Percentiles rank a stretch among this genome's conserved stretches.
Evolutionary conservation across 2,797 vertebrate genomes (phyloP).

Genomic region (Liparis tanakae): DNA sequence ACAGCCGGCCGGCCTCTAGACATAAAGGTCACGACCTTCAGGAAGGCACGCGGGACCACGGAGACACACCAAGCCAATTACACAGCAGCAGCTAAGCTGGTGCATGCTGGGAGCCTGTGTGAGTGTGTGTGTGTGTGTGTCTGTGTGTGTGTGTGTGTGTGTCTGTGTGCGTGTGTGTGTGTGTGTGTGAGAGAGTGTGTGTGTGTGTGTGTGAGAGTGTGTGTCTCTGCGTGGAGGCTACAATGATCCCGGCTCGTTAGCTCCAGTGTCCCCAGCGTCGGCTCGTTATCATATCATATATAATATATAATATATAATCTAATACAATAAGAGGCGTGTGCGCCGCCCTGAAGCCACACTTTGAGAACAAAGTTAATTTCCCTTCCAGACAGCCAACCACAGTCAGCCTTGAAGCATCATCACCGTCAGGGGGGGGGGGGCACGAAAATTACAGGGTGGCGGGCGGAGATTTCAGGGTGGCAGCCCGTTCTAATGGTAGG

Average conservation of each 20-base stretch:
- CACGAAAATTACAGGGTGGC: too few species aligned
- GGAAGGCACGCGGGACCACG: conserved; percentile 69
- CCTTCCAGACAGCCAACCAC: conserved; percentile 57
- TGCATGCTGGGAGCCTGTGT: conserved; percentile 61
- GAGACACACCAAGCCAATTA: conserved; percentile 81
- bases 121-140: conserved; percentile 21
- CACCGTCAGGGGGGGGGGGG: too few species aligned
- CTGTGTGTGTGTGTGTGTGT: conserved; percentile 14
- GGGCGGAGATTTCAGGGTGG: too few species aligned
- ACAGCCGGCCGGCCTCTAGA: conserved; percentile 64
- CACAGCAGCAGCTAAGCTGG: conserved; percentile 67
- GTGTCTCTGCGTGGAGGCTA: conserved; percentile 67
- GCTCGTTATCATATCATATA: conserved; percentile 81
- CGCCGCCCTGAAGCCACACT: too few species aligned
- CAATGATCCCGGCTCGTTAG: conserved; percentile 80
- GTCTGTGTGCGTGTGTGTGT: conserved; percentile 21
- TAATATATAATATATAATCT: too few species aligned
- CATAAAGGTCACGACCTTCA: conserved; percentile 76
- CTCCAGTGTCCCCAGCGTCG: conserved; percentile 76
- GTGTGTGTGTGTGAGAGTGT: conserved; percentile 27
- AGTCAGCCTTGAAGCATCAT: conserved; percentile 60
- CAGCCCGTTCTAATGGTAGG: too few species aligned
- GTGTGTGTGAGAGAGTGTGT: conserved; percentile 16
- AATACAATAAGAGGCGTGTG: too few species aligned
- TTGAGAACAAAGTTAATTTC: conserved; percentile 80